Base-by-base conservation (phyloP, 2,888 invertebrate genomes). In the Aplocera efformata region DNA sequence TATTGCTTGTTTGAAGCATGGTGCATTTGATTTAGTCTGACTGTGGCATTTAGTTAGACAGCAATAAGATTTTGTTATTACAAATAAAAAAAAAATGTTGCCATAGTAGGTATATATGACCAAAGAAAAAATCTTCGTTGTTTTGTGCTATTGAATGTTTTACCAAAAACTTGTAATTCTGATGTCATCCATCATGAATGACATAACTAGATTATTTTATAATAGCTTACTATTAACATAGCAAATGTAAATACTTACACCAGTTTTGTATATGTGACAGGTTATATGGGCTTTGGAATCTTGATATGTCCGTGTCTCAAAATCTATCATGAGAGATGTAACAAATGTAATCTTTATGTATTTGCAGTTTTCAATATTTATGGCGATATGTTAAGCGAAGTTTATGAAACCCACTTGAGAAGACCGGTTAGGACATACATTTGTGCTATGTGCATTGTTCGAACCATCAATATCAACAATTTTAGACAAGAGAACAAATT, bases 21-120 rank as follows among this genome's bases (percentile, higher is more conserved):
- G 26, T 41, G 41, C 41, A 41, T 41, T 40, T 35, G n/a, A n/a
- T n/a, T 42, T 13, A 22, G 34, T 31, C 31, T 34, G 40, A n/a
- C n/a, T n/a, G n/a, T n/a, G n/a, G n/a, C n/a, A n/a, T n/a, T n/a
- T n/a, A n/a, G n/a, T n/a, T n/a, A n/a, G n/a, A n/a, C n/a, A n/a
- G n/a, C n/a, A n/a, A n/a, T n/a, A n/a, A n/a, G n/a, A n/a, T n/a
- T n/a, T n/a, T n/a, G n/a, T n/a, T n/a, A n/a, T n/a, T n/a, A 17
- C 13, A 3, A 17, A 17, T 17, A 17, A 17, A 3, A 20, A 7
- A 1, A 1, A 23, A 23, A 5, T 29, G 13, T 23, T 22, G 22
- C 35, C 23, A 9, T 29, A 17, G 3, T 17, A 17, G 3, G 5
- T 29, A n/a, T 17, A n/a, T 23, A 30, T 1, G 24, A 30, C 8